phyloP scores from a whole-genome alignment of 2,113 vertebrate genomes.

The Pedionomus torquatus region DNA sequence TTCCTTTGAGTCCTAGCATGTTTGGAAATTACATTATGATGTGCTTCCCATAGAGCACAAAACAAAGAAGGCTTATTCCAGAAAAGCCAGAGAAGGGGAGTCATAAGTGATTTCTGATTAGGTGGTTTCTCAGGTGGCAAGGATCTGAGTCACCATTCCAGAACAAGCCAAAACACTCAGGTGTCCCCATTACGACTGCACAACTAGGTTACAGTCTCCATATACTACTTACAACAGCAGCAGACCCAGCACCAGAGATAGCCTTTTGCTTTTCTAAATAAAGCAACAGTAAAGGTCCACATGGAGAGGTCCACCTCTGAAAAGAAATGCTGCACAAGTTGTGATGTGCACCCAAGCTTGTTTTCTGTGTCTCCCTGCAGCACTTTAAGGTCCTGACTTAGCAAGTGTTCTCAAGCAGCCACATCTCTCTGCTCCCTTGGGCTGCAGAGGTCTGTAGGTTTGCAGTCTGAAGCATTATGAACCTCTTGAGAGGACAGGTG shows the following conservation, averaged over 20 bases:
- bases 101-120: background rate
- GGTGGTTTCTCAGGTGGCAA: background rate
- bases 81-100: background rate
- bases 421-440: background rate
- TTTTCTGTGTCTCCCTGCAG: background rate
- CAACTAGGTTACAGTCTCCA: background rate
- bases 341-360: accelerated
- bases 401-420: background rate
- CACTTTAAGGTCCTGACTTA: background rate
- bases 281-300: background rate
- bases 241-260: background rate
- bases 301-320: background rate
- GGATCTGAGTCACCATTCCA: background rate
- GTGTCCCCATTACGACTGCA: background rate
- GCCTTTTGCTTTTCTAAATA: background rate
- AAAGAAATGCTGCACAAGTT: background rate
- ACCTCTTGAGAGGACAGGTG: background rate
- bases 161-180: background rate
- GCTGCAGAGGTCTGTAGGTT: background rate
- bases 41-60: background rate
- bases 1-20: accelerated
- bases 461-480: background rate
- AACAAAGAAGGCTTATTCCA: background rate
- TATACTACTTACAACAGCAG: background rate
- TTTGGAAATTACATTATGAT: background rate